Conservation (phyloP, 2,888 invertebrate species). For the Criorhina ranunculi region DNA sequence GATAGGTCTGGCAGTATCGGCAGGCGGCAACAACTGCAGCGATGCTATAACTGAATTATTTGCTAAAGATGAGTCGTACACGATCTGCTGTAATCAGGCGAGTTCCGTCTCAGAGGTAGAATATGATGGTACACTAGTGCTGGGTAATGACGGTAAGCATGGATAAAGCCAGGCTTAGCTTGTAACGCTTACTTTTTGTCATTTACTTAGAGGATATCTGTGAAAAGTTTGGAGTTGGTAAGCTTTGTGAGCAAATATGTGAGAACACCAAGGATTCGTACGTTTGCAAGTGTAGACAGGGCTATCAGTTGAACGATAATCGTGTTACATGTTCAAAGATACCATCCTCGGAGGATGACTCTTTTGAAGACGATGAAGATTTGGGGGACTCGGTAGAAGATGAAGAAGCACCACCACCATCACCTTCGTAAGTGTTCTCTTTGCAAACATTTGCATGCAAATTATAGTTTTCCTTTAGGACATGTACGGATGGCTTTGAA, state of each 20-base stretch:
- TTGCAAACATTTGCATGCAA: not conserved
- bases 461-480: slow-evolving; percentile 59
- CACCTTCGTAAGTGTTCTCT: slow-evolving; percentile 14
- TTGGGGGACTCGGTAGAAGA: slow-evolving; percentile 48
- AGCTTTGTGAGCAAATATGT: slow-evolving; percentile 86
- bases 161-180: not conserved
- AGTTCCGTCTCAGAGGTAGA: slow-evolving; percentile 17
- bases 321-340: slow-evolving; percentile 84
- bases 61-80: slow-evolving; percentile 86
- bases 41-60: slow-evolving; percentile 85
- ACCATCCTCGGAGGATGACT: slow-evolving; percentile 59
- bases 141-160: slow-evolving; percentile 64
- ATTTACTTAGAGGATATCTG: slow-evolving; percentile 87
- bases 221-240: slow-evolving; percentile 84
- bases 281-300: slow-evolving; percentile 85
- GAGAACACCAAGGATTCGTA: slow-evolving; percentile 86
- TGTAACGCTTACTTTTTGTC: no score
- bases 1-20: slow-evolving; percentile 87
- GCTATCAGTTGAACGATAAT: slow-evolving; percentile 85
- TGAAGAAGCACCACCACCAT: slow-evolving; percentile 13
- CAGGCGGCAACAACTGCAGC: slow-evolving; percentile 85
- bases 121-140: slow-evolving; percentile 57
- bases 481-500: slow-evolving; percentile 85
- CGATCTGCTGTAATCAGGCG: slow-evolving; percentile 86
- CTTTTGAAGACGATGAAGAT: slow-evolving; percentile 68